These are phyloP conservation scores for Betta splendens DNA, from an alignment of 2,797 vertebrate species.

Conservation along the genomic window DNA sequence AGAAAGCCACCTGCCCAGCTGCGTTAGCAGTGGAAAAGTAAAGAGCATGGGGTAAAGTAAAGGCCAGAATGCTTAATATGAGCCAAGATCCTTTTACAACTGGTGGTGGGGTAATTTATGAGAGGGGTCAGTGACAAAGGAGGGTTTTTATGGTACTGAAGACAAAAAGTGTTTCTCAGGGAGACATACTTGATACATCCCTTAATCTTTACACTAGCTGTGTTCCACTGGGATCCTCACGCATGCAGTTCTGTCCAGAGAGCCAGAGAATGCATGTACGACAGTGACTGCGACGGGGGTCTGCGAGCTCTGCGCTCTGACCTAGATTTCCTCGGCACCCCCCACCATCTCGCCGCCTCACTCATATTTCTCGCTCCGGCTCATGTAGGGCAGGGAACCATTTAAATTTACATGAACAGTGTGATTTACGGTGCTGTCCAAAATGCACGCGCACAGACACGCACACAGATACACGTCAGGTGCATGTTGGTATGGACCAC, in stretches of 20 bases:
- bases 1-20: conserved; percentile 26
- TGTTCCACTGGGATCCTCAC: conserved; percentile 49
- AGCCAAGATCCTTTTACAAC: conserved; percentile 41
- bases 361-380: conserved; percentile 16
- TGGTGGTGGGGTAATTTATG: conserved; percentile 14
- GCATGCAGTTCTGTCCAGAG: conserved; percentile 52
- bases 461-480: conserved; percentile 49
- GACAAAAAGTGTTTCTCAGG: conserved; percentile 75
- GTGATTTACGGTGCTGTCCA: conserved; percentile 74
- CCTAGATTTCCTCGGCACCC: conserved; percentile 64
- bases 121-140: conserved; percentile 41
- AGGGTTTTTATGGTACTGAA: conserved; percentile 62
- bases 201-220: conserved; percentile 54
- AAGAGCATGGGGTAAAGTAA: conserved; percentile 28
- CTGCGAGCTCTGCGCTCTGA: conserved; percentile 69
- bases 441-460: conserved; percentile 31
- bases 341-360: conserved; percentile 21
- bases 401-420: conserved; percentile 50
- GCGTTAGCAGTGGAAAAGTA: conserved; percentile 22
- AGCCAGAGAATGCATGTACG: conserved; percentile 37
- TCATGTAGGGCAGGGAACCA: conserved; percentile 65
- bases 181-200: conserved; percentile 78
- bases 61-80: conserved; percentile 39
- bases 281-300: conserved; percentile 41
- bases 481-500: conserved; percentile 79